These are phyloP conservation scores for Lethenteron camtschaticum DNA, from an alignment of 2,113 vertebrate species.

Conservation along the genomic window DNA sequence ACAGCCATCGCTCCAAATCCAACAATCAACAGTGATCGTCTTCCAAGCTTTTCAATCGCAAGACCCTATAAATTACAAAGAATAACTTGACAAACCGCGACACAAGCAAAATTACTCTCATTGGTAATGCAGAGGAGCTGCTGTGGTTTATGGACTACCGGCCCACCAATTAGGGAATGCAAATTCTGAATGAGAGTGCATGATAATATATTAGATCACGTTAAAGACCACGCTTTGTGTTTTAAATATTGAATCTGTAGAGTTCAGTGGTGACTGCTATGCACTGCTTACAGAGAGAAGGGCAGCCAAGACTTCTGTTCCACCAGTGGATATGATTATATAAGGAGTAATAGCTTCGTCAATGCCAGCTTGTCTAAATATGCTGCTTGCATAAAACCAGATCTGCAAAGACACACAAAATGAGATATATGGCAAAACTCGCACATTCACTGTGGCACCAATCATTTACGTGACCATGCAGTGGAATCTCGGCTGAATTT, in stretches of 20 bases:
- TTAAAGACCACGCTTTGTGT: no score
- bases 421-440: not conserved
- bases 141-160: no score
- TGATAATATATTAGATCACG: no score
- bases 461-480: not conserved
- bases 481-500: conserved; percentile 2
- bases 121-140: conserved; percentile 6
- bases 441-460: not conserved
- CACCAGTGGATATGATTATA: conserved; percentile 60
- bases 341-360: conserved; percentile 34
- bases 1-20: conserved; percentile 58
- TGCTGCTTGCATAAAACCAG: conserved; percentile 81
- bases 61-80: conserved; percentile 24
- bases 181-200: no score
- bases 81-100: not conserved
- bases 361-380: conserved; percentile 51
- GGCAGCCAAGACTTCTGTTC: conserved; percentile 44
- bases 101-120: conserved; percentile 6
- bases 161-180: no score
- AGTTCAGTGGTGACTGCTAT: no score
- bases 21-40: conserved; percentile 55
- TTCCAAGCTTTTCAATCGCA: conserved; percentile 55
- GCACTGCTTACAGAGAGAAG: conserved; percentile 53
- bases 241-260: no score
- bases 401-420: conserved; percentile 28